These are phyloP conservation scores for Smithornis capensis DNA, from an alignment of 2,113 vertebrate genomes.

Conservation along the genomic window DNA sequence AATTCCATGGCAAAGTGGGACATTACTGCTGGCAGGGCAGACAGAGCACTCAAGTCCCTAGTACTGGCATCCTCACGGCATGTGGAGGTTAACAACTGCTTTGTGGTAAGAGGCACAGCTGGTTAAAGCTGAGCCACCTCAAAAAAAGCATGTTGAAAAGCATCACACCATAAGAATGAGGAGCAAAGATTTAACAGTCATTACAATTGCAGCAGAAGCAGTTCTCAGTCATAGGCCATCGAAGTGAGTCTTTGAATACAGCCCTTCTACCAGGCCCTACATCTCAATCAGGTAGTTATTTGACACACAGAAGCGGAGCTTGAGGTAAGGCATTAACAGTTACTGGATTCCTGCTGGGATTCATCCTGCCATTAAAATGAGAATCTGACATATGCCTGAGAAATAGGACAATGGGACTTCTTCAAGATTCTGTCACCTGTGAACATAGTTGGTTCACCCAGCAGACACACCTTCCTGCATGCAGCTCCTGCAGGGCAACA, in stretches of 20 bases:
- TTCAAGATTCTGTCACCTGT: not conserved
- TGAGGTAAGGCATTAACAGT: not conserved
- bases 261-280: not conserved
- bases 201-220: not conserved
- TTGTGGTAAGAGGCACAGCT: not conserved
- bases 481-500: not conserved
- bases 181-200: not conserved
- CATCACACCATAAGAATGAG: not conserved
- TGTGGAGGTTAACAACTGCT: not conserved
- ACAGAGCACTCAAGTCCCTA: not conserved
- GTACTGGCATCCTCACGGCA: not conserved
- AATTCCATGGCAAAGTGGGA: not conserved
- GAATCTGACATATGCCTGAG: not conserved
- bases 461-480: not conserved
- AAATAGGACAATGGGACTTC: rapidly evolving
- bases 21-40: not conserved
- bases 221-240: not conserved
- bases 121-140: not conserved
- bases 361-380: not conserved
- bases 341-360: not conserved
- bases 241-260: not conserved
- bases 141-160: not conserved
- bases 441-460: too few relatives aligned
- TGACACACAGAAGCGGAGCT: not conserved
- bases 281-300: not conserved